Percentiles rank a stretch among this genome's conserved stretches.
Conservation (phyloP, 1,140 invertebrate genomes). For the Neotoxoptera formosana region DNA sequence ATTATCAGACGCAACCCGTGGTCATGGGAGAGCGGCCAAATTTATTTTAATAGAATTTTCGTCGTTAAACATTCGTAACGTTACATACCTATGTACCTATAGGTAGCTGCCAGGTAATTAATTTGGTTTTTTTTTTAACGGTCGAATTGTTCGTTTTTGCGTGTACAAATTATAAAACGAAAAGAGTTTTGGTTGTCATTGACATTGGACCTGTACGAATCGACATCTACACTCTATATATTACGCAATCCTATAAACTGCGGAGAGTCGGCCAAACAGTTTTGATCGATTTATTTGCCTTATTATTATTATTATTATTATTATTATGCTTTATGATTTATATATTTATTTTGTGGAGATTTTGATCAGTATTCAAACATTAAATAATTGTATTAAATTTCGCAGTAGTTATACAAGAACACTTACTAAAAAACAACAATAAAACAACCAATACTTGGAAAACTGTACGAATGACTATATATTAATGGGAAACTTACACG, state of each 20-base stretch:
- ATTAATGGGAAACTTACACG: too few species aligned
- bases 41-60: not conserved
- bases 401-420: too few species aligned
- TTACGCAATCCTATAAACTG: too few species aligned
- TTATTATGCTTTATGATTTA: too few species aligned
- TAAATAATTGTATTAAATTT: too few species aligned
- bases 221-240: not conserved
- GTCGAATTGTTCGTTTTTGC: not conserved
- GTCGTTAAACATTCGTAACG: not conserved
- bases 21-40: conserved; percentile 37
- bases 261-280: not conserved
- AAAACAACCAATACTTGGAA: too few species aligned
- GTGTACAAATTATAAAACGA: not conserved
- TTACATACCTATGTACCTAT: not conserved
- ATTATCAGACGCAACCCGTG: not conserved
- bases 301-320: too few species aligned
- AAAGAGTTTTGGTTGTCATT: not conserved
- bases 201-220: not conserved
- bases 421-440: too few species aligned
- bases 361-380: too few species aligned
- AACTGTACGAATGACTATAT: too few species aligned
- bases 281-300: not conserved
- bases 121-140: conserved; percentile 3
- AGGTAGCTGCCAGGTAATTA: not conserved
- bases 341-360: too few species aligned